These are phyloP conservation scores for Poecilobothrus nobilitatus DNA, from an alignment of 2,888 invertebrate genomes.

Conservation along the genomic window DNA sequence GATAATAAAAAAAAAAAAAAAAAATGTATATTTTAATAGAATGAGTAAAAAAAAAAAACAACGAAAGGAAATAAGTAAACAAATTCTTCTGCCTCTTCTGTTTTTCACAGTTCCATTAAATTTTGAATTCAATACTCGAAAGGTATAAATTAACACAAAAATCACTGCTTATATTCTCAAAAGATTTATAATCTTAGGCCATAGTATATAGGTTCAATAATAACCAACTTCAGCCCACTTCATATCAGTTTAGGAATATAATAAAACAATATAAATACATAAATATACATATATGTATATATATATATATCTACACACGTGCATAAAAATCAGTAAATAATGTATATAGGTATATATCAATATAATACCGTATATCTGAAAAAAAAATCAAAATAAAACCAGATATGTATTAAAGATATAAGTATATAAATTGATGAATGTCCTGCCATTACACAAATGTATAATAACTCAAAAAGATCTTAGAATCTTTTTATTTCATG, in stretches of 20 bases:
- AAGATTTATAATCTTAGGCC: background rate
- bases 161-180: background rate
- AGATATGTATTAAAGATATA: background rate
- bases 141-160: conserved; percentile 2
- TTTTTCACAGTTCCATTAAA: background rate
- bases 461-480: background rate
- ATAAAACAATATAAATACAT: too few relatives aligned
- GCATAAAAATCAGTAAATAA: background rate
- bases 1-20: background rate
- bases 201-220: background rate
- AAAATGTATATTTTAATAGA: background rate
- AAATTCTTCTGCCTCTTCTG: too few relatives aligned
- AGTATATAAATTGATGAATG: conserved; percentile 1
- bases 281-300: too few relatives aligned
- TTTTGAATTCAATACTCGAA: background rate
- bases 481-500: background rate
- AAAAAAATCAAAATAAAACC: background rate
- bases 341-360: too few relatives aligned
- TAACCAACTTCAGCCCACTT: background rate
- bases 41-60: background rate
- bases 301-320: background rate
- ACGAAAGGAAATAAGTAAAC: background rate
- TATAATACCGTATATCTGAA: background rate
- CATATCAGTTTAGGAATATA: background rate
- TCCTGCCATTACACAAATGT: conserved; percentile 6